A percentile compares a stretch with the other conserved stretches of the same genome.
Conservation (phyloP, 2,797 vertebrate genomes). For the Mus spretus region DNA sequence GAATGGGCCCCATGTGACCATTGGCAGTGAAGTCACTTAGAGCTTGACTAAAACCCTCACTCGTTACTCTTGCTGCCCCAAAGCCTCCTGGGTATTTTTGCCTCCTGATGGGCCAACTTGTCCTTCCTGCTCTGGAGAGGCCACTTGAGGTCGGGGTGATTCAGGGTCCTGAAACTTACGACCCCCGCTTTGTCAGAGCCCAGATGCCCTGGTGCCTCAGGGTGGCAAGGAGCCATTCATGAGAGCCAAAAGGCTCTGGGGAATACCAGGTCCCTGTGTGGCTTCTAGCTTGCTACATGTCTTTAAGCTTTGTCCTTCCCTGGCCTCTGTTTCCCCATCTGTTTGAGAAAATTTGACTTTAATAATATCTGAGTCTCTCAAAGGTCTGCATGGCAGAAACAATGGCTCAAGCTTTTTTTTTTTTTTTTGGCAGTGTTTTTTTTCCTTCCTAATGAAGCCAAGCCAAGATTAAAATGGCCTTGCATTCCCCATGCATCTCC, state of each 20-base stretch:
- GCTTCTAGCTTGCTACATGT: not conserved
- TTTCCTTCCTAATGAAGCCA: constrained; percentile 76
- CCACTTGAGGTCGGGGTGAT: constrained; percentile 65
- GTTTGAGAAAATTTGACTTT: constrained; percentile 57
- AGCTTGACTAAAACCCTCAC: not conserved
- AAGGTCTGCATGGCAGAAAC: constrained; percentile 55
- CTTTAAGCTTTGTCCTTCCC: constrained; percentile 12
- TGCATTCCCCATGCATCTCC: constrained; percentile 64
- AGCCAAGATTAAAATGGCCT: constrained; percentile 79
- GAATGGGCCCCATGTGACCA: not conserved
- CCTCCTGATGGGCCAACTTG: constrained; percentile 35
- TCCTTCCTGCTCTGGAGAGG: constrained; percentile 33
- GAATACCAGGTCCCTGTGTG: not conserved
- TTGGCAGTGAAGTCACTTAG: not conserved
- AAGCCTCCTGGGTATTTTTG: constrained; percentile 52
- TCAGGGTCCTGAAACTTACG: constrained; percentile 63
- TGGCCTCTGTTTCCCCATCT: constrained; percentile 71
- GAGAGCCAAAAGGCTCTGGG: not conserved
- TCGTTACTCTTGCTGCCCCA: not conserved
- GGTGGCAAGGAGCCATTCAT: not conserved
- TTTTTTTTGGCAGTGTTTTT: constrained; percentile 53
- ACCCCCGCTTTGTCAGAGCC: constrained; percentile 22
- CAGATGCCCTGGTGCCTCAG: constrained; percentile 54
- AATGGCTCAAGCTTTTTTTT: constrained; percentile 9
- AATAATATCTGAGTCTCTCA: constrained; percentile 35